phyloP scores from a whole-genome alignment of 1,140 invertebrate genomes.

The Conus betulinus region DNA sequence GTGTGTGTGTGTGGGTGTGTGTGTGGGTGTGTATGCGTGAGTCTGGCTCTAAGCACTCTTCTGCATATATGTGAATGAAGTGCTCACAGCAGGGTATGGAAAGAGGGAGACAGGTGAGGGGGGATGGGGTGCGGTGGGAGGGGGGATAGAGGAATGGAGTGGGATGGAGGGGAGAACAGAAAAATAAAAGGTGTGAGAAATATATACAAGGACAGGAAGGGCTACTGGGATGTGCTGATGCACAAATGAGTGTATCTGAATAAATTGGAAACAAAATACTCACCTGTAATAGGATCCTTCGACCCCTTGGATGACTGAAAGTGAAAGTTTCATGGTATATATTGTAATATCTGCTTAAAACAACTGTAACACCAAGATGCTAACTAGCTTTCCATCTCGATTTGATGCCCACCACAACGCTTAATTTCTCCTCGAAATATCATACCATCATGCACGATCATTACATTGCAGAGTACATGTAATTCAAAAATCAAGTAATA shows the following conservation, averaged over 20 bases:
- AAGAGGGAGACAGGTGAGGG: not conserved
- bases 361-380: too few relatives aligned
- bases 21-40: constrained; percentile 20
- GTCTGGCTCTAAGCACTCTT: not conserved
- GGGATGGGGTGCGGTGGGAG: too few relatives aligned
- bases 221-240: not conserved
- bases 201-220: not conserved
- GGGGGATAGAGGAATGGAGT: not conserved
- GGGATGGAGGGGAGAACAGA: too few relatives aligned
- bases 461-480: too few relatives aligned
- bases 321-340: not conserved
- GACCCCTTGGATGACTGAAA: constrained; percentile 30
- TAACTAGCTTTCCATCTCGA: too few relatives aligned
- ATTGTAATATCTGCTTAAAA: too few relatives aligned
- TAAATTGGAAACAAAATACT: not conserved
- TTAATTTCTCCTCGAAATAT: too few relatives aligned
- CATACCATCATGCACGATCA: too few relatives aligned
- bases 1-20: constrained; percentile 22
- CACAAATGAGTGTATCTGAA: not conserved
- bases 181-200: too few relatives aligned
- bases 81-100: too few relatives aligned
- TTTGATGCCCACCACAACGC: too few relatives aligned
- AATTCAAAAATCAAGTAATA: too few relatives aligned
- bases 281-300: constrained; percentile 22
- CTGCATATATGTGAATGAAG: not conserved